These are phyloP conservation scores for Drosophila simulans DNA, from an alignment of 1,140 invertebrate genomes.

Conservation along the genomic window DNA sequence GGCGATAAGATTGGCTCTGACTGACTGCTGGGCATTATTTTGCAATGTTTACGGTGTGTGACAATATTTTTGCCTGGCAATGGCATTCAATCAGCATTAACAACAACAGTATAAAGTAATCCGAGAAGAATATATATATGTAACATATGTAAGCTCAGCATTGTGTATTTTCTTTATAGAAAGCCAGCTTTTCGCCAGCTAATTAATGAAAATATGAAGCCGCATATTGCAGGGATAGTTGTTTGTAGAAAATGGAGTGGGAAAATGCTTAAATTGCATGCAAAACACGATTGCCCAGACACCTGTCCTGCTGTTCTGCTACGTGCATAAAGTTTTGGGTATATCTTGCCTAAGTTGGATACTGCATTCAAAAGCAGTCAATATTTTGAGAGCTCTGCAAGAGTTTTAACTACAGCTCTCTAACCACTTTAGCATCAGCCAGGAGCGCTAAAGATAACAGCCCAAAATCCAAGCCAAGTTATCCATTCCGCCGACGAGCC, in stretches of 20 bases:
- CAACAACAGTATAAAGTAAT: slow-evolving; percentile 23
- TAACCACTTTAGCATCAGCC: slow-evolving; percentile 36
- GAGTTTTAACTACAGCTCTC: slow-evolving; percentile 12
- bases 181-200: not conserved
- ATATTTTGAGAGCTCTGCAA: slow-evolving; percentile 27
- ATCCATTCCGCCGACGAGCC: slow-evolving; percentile 39
- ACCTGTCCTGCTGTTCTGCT: not conserved
- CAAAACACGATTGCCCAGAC: not conserved
- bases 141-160: not conserved
- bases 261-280: not conserved
- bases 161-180: not conserved
- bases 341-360: slow-evolving; percentile 17
- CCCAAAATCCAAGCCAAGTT: slow-evolving; percentile 53
- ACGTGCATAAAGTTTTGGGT: slow-evolving; percentile 6
- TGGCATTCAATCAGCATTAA: not conserved
- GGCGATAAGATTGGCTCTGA: slow-evolving; percentile 64
- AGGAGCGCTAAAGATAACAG: slow-evolving; percentile 24
- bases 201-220: slow-evolving; percentile 1
- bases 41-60: slow-evolving; percentile 52
- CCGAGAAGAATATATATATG: slow-evolving; percentile 10
- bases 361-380: slow-evolving; percentile 36
- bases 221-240: not conserved
- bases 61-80: slow-evolving; percentile 38
- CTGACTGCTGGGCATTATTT: slow-evolving; percentile 34
- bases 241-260: not conserved